Evolutionary conservation across 1,140 invertebrate species (phyloP), one percentile per base, ranked within the genome.

Genomic region (Sarcophaga bullata): DNA sequence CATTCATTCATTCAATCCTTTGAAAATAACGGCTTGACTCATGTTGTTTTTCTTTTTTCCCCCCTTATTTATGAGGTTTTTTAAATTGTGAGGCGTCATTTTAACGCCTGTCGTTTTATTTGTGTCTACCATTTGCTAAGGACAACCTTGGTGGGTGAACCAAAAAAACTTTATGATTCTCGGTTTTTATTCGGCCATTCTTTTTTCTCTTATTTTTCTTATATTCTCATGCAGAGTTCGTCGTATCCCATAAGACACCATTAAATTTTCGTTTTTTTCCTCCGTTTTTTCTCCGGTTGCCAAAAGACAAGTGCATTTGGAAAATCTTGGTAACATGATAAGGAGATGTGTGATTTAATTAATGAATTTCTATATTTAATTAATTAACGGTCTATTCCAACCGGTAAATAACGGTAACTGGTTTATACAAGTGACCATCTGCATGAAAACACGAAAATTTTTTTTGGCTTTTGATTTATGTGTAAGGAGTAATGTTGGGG

Each of bases 361-460:
- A n/a, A n/a, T 58, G n/a, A n/a, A 58, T n/a, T 58, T 58, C 15
- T n/a, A n/a, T 58, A 58, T 58, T 58, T 58, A 58, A 58, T 58
- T 58, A 58, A 58, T 58, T 58, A 58, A 58, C 54, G 54, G 54
- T 58, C n/a, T 58, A 58, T 58, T 58, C 54, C 15, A 58, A n/a
- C n/a, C 15, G 54, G 54, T 58, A n/a, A 58, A 8, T 58, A n/a
- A 13, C 52, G 5, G 13, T 13, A 15, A n/a, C n/a, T n/a, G 15
- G 15, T 58, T n/a, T 58, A 6, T n/a, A 58, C 15, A 58, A 13
- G 10, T 58, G 11, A n/a, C 54, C 13, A 58, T 37, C 25, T 37
- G 25, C 25, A 37, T 37, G 25, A 37, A 15, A 58, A 58, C 54
- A 6, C 25, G 15, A 58, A n/a, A 58, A 7, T 58, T 58, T 13